Evolutionary conservation across 2,113 vertebrate genomes (phyloP).

Genomic region (Crotalus helleri): DNA sequence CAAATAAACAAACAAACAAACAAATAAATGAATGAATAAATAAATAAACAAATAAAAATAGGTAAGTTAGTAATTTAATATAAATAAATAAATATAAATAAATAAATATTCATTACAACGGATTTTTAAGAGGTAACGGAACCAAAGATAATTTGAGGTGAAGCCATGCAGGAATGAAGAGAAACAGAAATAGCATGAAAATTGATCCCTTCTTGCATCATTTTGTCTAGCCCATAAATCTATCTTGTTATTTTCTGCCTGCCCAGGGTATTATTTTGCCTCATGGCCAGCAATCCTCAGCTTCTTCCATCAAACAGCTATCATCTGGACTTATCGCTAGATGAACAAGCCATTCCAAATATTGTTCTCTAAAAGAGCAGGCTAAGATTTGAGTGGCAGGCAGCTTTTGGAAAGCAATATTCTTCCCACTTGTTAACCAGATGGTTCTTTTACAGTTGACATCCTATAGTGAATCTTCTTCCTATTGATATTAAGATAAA

Average conservation of each 20-base stretch:
- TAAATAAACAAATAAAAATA: background rate
- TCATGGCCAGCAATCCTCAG: background rate
- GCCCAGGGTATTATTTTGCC: no score
- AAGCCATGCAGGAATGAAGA: background rate
- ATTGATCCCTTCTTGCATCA: background rate
- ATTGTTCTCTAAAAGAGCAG: background rate
- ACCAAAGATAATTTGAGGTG: background rate
- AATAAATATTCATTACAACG: background rate
- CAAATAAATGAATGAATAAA: background rate
- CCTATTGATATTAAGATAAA: background rate
- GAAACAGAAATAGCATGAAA: background rate
- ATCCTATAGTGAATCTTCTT: background rate
- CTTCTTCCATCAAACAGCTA: background rate
- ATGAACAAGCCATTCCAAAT: background rate
- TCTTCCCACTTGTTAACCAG: background rate
- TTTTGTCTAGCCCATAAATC: background rate
- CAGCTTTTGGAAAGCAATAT: background rate
- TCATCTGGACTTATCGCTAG: background rate
- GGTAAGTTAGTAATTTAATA: no score
- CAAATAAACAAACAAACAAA: background rate
- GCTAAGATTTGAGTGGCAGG: background rate
- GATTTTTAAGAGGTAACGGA: background rate
- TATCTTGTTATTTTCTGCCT: background rate
- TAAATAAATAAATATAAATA: background rate
- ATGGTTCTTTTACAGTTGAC: conserved; percentile 1